Percentiles rank a stretch among this genome's conserved stretches.
Conservation (phyloP, 1,140 invertebrate species). For the Euborellia annulipes region DNA sequence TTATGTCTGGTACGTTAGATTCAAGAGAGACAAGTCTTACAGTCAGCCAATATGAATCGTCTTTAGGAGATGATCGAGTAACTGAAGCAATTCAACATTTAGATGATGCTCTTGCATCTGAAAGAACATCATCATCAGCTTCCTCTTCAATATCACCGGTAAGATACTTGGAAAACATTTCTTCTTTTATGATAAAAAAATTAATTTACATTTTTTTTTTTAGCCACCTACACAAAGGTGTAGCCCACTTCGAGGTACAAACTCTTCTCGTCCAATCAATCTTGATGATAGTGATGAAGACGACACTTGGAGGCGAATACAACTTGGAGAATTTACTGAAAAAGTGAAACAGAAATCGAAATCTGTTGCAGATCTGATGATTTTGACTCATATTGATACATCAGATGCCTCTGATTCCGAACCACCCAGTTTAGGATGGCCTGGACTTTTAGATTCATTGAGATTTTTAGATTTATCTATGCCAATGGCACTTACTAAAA, state of each 20-base stretch:
- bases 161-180: no score
- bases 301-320: slow-evolving; percentile 45
- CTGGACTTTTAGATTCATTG: background rate
- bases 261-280: background rate
- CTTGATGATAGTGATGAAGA: slow-evolving; percentile 29
- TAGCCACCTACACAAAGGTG: background rate
- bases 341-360: slow-evolving; percentile 54
- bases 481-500: background rate
- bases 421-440: slow-evolving; percentile 11
- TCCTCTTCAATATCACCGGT: slow-evolving; percentile 25
- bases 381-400: slow-evolving; percentile 50
- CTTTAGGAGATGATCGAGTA: slow-evolving; percentile 37
- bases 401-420: slow-evolving; percentile 39
- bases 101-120: slow-evolving; percentile 42
- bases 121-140: slow-evolving; percentile 40
- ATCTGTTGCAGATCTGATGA: slow-evolving; percentile 55
- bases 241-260: background rate
- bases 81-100: slow-evolving; percentile 46
- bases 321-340: slow-evolving; percentile 45
- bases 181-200: no score
- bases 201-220: background rate
- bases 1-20: slow-evolving; percentile 20
- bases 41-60: slow-evolving; percentile 30
- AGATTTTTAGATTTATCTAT: background rate
- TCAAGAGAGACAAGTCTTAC: slow-evolving; percentile 22